These are phyloP conservation scores for Pseudolaguvia tuberculata DNA, from an alignment of 2,113 vertebrate species.

Conservation along the genomic window DNA sequence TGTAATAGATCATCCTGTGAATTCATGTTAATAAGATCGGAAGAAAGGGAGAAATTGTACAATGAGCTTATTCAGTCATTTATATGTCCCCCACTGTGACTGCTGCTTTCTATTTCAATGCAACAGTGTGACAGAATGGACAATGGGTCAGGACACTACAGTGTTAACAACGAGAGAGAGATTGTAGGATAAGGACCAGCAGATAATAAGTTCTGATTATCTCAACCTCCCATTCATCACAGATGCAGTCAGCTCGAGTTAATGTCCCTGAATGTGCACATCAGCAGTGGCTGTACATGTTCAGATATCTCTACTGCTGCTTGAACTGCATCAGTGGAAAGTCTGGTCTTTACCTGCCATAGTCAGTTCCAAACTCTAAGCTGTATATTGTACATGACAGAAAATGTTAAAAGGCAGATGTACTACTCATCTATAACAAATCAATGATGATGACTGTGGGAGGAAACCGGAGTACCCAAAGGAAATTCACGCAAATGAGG, in stretches of 20 bases:
- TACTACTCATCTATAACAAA: constrained; percentile 12
- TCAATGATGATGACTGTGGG: no score
- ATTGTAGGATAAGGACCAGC: constrained; percentile 25
- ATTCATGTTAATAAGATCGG: background rate
- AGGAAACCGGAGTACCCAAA: no score
- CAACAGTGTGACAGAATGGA: constrained; percentile 33
- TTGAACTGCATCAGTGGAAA: constrained; percentile 27
- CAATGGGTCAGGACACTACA: constrained; percentile 47
- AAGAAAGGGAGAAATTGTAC: constrained; percentile 6
- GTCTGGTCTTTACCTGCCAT: background rate
- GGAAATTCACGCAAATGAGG: no score
- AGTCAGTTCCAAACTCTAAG: background rate
- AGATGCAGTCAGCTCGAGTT: constrained; percentile 16
- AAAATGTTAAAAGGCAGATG: constrained; percentile 5
- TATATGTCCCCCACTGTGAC: constrained; percentile 36
- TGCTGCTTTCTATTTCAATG: constrained; percentile 37
- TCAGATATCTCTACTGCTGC: constrained; percentile 1
- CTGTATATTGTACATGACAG: constrained; percentile 31
- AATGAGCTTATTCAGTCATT: constrained; percentile 28
- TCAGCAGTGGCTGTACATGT: constrained; percentile 8
- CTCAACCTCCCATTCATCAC: constrained; percentile 26
- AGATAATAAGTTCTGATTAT: constrained; percentile 41
- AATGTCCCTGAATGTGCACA: constrained; percentile 22
- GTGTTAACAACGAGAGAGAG: constrained; percentile 40
- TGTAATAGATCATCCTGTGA: constrained; percentile 12